A percentile compares a stretch with the other conserved stretches of the same genome.
phyloP scores from a whole-genome alignment of 2,113 vertebrate species.

The Danionella cerebrum region DNA sequence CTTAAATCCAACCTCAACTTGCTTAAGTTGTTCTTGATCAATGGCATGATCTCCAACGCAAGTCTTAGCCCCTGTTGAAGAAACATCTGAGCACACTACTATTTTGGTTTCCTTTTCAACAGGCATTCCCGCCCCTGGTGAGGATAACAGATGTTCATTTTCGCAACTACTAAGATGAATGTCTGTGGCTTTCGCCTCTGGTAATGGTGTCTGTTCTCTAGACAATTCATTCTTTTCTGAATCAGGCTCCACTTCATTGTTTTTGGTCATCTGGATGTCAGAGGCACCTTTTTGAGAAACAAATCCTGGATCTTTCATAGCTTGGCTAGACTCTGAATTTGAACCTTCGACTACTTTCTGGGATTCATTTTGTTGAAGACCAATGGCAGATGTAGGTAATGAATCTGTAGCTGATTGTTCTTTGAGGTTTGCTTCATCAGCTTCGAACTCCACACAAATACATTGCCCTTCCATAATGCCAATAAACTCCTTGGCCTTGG shows the following conservation, averaged over 20 bases:
- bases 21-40: conserved; percentile 36
- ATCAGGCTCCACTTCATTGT: background rate
- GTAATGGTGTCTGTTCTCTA: background rate
- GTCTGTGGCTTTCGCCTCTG: conserved; percentile 26
- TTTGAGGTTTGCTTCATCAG: conserved; percentile 10
- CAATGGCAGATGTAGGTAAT: conserved; percentile 33
- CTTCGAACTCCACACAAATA: background rate
- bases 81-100: conserved; percentile 19
- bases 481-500: background rate
- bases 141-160: background rate
- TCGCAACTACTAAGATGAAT: conserved; percentile 26
- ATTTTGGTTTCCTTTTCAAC: conserved; percentile 39
- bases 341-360: conserved; percentile 27
- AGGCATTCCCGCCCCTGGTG: background rate
- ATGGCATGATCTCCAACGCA: conserved; percentile 21
- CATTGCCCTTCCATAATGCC: background rate
- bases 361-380: background rate
- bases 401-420: conserved; percentile 27
- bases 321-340: conserved; percentile 13
- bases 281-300: background rate
- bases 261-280: background rate
- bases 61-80: conserved; percentile 22
- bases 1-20: background rate
- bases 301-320: conserved; percentile 17
- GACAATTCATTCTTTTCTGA: background rate